These are phyloP conservation scores for Nycticorax nycticorax DNA, from an alignment of 2,113 vertebrate species.

Conservation along the genomic window DNA sequence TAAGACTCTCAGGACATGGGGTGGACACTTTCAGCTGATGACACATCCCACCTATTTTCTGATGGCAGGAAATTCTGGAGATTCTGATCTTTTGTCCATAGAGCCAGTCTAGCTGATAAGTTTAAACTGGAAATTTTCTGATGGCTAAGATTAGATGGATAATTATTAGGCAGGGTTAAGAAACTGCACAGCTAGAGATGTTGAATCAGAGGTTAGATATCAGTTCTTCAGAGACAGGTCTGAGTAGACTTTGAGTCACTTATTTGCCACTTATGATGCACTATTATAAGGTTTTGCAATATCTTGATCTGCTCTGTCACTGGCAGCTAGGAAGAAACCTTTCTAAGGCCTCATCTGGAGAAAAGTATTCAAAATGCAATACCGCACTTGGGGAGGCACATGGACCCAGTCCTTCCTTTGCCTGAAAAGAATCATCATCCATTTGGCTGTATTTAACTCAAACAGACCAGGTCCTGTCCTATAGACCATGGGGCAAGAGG, in stretches of 20 bases:
- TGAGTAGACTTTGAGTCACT: not conserved
- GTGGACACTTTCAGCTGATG: not conserved
- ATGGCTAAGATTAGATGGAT: not conserved
- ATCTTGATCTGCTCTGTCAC: not conserved
- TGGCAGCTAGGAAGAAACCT: not conserved
- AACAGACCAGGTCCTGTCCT: not conserved
- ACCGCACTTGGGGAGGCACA: not conserved
- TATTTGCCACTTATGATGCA: not conserved
- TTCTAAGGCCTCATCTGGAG: not conserved
- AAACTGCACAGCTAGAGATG: not conserved
- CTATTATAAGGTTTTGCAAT: not conserved
- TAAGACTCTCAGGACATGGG: too few relatives aligned
- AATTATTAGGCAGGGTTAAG: not conserved
- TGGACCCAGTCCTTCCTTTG: not conserved
- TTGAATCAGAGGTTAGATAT: not conserved
- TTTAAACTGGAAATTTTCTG: not conserved
- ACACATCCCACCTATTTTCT: not conserved
- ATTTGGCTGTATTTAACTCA: not conserved
- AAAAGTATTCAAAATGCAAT: not conserved
- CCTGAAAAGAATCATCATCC: not conserved
- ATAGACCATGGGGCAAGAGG: fast-evolving
- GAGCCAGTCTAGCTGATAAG: not conserved
- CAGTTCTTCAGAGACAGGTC: not conserved
- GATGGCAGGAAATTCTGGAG: not conserved
- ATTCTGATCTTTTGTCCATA: not conserved